Percentiles rank a stretch among this genome's conserved stretches.
These are phyloP conservation scores for Bothrops jararaca DNA, from an alignment of 2,113 vertebrate species.

Conservation along the genomic window DNA sequence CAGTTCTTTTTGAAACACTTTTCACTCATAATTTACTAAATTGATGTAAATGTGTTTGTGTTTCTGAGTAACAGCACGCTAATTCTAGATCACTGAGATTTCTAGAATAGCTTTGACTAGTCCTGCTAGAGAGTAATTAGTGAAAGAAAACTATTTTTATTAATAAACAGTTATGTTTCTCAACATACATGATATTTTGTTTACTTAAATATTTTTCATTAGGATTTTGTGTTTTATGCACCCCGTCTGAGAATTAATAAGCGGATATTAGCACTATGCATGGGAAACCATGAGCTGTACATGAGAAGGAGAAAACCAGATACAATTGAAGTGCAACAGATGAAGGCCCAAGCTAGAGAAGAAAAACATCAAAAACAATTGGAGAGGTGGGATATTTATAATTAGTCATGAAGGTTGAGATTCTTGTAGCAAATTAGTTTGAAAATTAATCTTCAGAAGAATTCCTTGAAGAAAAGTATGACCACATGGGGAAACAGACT, in stretches of 20 bases:
- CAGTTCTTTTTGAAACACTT: neutral
- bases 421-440: constrained; percentile 15
- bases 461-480: neutral
- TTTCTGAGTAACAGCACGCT: neutral
- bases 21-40: neutral
- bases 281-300: constrained; percentile 98
- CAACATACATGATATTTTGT: neutral
- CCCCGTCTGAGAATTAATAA: constrained; percentile 97
- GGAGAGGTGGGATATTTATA: constrained; percentile 80
- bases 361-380: constrained; percentile 98
- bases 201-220: constrained; percentile 47
- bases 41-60: neutral
- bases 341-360: constrained; percentile 97
- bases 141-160: neutral
- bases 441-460: neutral
- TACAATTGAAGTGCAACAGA: constrained; percentile 97
- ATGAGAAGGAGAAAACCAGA: constrained; percentile 97
- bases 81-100: neutral
- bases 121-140: neutral
- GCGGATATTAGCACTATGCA: constrained; percentile 92
- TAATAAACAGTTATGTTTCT: neutral
- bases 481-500: neutral
- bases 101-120: neutral
- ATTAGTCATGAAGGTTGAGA: constrained; percentile 15
- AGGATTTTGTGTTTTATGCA: constrained; percentile 98